phyloP scores from a whole-genome alignment of 2,113 vertebrate species.

The Barnardius zonarius region DNA sequence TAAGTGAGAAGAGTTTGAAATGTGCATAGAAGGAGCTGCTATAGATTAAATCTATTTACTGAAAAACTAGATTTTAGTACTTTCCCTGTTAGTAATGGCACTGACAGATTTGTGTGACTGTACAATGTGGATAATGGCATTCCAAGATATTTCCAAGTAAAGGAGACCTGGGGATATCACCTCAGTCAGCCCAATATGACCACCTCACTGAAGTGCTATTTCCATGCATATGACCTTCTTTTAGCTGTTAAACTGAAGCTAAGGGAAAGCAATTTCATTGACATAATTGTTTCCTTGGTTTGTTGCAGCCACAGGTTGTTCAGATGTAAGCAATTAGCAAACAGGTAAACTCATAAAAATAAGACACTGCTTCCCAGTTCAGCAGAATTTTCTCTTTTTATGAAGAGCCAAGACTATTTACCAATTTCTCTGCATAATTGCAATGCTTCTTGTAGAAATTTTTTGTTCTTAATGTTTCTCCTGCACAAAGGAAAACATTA shows the following conservation, averaged over 20 bases:
- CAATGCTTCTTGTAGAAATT: background rate
- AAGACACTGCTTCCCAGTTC: background rate
- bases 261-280: background rate
- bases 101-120: background rate
- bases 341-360: background rate
- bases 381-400: background rate
- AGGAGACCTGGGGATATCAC: background rate
- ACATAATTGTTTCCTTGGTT: background rate
- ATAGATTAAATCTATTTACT: background rate
- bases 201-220: background rate
- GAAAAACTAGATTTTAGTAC: background rate
- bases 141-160: background rate
- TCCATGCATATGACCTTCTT: background rate
- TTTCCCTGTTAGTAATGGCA: background rate
- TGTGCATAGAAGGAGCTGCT: background rate
- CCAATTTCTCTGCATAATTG: background rate
- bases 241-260: background rate
- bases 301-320: background rate
- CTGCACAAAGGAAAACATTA: background rate
- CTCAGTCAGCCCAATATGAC: accelerated
- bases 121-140: accelerated
- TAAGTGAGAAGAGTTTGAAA: background rate
- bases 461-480: background rate
- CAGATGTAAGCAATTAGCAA: background rate
- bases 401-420: background rate